These are phyloP conservation scores for Nesometra sesokonis DNA, from an alignment of 35 echinoderm and acorn worm genomes.

Conservation along the genomic window DNA sequence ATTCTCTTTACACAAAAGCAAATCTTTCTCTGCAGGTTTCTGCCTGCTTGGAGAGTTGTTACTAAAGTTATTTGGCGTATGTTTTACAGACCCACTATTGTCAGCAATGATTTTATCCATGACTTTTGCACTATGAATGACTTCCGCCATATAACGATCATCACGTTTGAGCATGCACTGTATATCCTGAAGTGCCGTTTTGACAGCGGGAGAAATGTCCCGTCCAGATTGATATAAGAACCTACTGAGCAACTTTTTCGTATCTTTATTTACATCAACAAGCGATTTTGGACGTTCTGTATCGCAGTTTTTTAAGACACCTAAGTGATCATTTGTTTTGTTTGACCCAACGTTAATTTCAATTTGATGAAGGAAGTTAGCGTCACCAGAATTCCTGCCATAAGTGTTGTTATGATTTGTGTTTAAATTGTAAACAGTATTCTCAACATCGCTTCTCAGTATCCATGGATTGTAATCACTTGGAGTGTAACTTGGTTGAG, in stretches of 20 bases:
- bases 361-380: neutral
- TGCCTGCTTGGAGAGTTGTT: neutral
- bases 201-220: neutral
- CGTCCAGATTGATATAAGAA: slow-evolving; percentile 1
- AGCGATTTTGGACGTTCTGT: neutral
- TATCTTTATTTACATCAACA: slow-evolving; percentile 4
- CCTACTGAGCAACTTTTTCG: neutral
- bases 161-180: neutral
- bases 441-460: neutral
- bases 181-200: neutral
- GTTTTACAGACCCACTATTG: neutral
- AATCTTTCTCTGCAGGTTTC: neutral
- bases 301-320: neutral
- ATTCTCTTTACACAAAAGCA: neutral
- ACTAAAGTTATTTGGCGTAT: neutral
- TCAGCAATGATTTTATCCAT: neutral
- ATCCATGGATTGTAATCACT: neutral
- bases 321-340: neutral
- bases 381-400: neutral
- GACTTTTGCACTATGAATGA: slow-evolving; percentile 1
- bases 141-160: slow-evolving; percentile 2
- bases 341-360: neutral
- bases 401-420: neutral
- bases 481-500: neutral
- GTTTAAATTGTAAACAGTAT: neutral